These are phyloP conservation scores for Armadillidium nasatum DNA, from an alignment of 1,140 invertebrate genomes.

Conservation along the genomic window DNA sequence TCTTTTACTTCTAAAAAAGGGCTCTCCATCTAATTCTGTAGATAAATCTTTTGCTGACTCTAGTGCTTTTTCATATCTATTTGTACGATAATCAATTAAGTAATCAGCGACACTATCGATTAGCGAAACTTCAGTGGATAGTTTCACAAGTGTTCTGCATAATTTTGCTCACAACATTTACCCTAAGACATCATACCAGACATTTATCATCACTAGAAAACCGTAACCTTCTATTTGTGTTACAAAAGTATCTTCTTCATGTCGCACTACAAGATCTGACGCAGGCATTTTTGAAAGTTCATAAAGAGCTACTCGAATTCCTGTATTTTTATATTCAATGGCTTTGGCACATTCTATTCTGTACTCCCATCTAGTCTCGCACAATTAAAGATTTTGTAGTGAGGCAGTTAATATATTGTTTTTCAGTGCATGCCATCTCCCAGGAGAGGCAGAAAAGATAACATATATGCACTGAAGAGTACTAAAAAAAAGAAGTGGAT, in stretches of 20 bases:
- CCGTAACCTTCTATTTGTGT: constrained; percentile 11
- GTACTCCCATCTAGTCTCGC: constrained; percentile 22
- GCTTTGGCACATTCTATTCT: constrained; percentile 26
- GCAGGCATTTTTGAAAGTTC: constrained; percentile 24
- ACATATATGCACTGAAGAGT: constrained; percentile 23
- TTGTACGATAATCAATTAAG: too few species aligned
- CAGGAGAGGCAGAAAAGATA: constrained; percentile 1
- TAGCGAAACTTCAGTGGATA: neutral
- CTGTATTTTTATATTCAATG: constrained; percentile 1
- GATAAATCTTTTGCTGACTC: too few species aligned
- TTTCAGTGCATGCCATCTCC: constrained; percentile 12
- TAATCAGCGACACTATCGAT: neutral
- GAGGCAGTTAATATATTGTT: constrained; percentile 13
- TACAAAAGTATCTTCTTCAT: constrained; percentile 18
- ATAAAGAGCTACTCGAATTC: constrained; percentile 18
- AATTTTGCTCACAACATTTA: constrained; percentile 23
- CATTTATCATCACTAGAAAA: constrained; percentile 18
- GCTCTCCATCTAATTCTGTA: too few species aligned
- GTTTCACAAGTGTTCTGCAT: constrained; percentile 14
- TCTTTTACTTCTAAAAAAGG: too few species aligned
- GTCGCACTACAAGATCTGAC: constrained; percentile 18
- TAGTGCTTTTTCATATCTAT: too few species aligned
- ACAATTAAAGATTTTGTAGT: constrained; percentile 18
- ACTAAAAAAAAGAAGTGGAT: neutral
- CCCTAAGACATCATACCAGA: constrained; percentile 18